Evolutionary conservation across 2,797 vertebrate genomes (phyloP), one percentile per base, ranked within the genome.

Genomic region (Borostomias antarcticus): DNA sequence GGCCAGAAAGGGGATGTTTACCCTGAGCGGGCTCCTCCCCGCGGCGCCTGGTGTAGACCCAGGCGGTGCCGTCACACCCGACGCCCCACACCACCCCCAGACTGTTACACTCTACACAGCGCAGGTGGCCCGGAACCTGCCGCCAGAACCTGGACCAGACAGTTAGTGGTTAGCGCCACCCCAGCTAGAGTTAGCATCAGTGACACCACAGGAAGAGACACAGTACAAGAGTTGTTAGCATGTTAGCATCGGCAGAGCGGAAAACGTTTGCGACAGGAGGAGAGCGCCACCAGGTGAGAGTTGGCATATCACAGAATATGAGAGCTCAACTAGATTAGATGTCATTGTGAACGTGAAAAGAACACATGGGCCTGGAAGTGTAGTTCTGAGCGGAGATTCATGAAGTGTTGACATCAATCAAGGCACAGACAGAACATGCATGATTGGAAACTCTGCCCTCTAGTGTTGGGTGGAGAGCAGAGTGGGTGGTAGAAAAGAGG

Each of bases 71-170:
- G 81, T 99, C 94, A 4, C 94, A 94, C 75, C 96, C 95, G 47
- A 98, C 57, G 75, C 96, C 98, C 98, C 97, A 99, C 60, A 97
- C 96, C 69, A 99, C 89, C 30, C 97, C 97, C 25, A 84, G 89
- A 86, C 92, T 92, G 85, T 94, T 96, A 86, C 93, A 93, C 82
- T 99, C 97, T 37, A 99, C 83, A 74, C 92, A 69, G 37, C 91
- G 90, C 80, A 99, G 92, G 84, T 99, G 98, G 28, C 97, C 98
- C 1, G 95, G 96, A 70, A 99, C 89, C 85, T 98, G 98, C 7
- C 94, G 91, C 98, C 98, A 99, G 84, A 96, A 99, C 96, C 98
- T 99, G 89, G 84, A 82, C 75, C 85, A 72, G 21, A 89, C 77
- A 79, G 78, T 23, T 19, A 65, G 80, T 82, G 79, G 82, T 81